A percentile compares a stretch with the other conserved stretches of the same genome.
These are phyloP conservation scores for Zosterops lateralis DNA, from an alignment of 2,113 vertebrate genomes.

Conservation along the genomic window DNA sequence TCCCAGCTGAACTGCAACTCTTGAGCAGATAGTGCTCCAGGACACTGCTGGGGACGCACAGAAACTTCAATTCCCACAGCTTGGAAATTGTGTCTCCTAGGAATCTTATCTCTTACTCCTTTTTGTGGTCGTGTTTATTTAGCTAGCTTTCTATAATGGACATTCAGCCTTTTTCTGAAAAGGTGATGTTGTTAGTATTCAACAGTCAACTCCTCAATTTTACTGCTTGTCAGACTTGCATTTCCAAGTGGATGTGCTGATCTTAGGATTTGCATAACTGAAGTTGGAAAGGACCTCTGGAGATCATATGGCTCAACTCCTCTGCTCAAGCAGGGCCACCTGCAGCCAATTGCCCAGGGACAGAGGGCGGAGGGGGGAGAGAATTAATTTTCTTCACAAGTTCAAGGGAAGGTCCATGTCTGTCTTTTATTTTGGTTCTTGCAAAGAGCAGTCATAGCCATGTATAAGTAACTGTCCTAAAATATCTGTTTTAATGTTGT, in stretches of 20 bases:
- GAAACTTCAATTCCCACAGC: background rate
- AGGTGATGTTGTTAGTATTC: background rate
- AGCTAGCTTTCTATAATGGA: background rate
- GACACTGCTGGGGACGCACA: background rate
- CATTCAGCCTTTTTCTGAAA: background rate
- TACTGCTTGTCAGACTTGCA: background rate
- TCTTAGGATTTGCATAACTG: background rate
- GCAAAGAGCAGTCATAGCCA: background rate
- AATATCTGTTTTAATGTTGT: background rate
- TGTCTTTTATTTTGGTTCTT: background rate
- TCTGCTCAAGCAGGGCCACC: background rate
- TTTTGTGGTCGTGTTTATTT: background rate
- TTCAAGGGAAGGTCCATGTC: background rate
- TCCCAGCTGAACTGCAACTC: background rate
- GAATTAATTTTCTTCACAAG: background rate
- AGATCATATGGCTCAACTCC: background rate
- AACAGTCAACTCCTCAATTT: background rate
- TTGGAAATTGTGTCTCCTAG: background rate
- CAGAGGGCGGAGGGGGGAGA: accelerated
- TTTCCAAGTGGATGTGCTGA: background rate
- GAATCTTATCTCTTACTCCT: background rate
- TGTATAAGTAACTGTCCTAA: background rate
- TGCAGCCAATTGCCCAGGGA: background rate
- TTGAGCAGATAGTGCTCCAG: background rate
- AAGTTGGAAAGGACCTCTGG: background rate